Evolutionary conservation across 92 coral and sea anemone species (phyloP).

Genomic region (Metridium senile): DNA sequence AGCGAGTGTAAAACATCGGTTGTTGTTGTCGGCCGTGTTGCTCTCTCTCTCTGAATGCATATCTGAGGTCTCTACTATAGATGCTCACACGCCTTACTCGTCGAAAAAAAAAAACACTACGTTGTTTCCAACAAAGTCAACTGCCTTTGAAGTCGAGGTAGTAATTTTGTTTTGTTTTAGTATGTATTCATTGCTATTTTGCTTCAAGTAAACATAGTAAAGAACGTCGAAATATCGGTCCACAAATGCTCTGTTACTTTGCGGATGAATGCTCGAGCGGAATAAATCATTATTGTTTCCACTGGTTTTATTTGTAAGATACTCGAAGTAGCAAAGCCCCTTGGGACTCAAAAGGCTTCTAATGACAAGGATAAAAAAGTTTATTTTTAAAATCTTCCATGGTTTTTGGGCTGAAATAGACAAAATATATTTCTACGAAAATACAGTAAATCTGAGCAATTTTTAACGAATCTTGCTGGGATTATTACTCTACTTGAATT

Average conservation of each 20-base stretch:
- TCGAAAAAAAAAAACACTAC: not conserved
- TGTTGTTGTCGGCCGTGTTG: conserved; percentile 7
- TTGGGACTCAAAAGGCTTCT: conserved; percentile 9
- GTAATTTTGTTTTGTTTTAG: not conserved
- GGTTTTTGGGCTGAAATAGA: too few species aligned
- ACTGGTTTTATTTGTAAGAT: conserved; percentile 16
- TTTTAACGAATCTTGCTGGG: not conserved
- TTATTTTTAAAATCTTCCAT: not conserved
- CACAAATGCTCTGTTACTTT: not conserved
- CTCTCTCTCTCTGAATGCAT: too few species aligned
- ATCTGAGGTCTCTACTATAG: not conserved
- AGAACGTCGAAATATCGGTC: not conserved
- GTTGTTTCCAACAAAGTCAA: not conserved
- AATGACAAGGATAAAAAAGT: not conserved
- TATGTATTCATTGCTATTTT: not conserved
- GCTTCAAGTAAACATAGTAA: not conserved
- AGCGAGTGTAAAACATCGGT: not conserved
- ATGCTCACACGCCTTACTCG: conserved; percentile 3
- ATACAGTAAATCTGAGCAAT: not conserved
- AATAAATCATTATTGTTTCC: conserved; percentile 1
- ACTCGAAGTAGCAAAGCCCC: conserved; percentile 13
- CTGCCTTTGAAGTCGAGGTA: not conserved
- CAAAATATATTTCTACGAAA: not conserved
- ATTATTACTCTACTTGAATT: not conserved
- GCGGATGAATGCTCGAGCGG: not conserved